Percentiles rank a stretch among this genome's conserved stretches.
Evolutionary conservation across 2,888 invertebrate species (phyloP).

Genomic region (Lissonota sp.): DNA sequence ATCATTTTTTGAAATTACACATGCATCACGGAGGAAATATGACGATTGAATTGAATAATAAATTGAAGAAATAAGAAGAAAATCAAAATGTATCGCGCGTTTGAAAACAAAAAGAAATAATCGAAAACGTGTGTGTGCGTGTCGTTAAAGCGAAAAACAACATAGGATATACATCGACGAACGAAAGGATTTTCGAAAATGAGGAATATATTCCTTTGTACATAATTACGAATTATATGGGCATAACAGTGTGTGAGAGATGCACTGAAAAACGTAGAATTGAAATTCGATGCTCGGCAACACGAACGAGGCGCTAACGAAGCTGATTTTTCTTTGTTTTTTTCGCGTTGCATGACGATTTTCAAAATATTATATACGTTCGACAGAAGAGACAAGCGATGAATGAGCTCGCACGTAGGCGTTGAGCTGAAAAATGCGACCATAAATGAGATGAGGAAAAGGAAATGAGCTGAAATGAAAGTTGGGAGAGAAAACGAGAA

Average conservation of each 20-base stretch:
- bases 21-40: not conserved
- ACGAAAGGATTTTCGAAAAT: constrained; percentile 40
- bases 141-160: constrained; percentile 37
- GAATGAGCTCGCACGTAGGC: constrained; percentile 9
- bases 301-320: not conserved
- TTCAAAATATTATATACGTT: constrained; percentile 17
- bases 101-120: constrained; percentile 6
- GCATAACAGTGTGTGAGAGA: constrained; percentile 33
- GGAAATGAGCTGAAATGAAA: constrained; percentile 61
- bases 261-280: constrained; percentile 55
- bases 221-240: constrained; percentile 70
- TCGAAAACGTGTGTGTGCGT: not conserved
- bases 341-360: constrained; percentile 1
- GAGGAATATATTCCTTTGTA: constrained; percentile 73
- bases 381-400: not conserved
- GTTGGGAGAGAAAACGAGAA: constrained; percentile 34
- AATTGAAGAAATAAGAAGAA: not conserved
- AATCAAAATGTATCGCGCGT: constrained; percentile 1
- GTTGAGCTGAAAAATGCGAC: not conserved
- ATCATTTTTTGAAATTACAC: constrained; percentile 66
- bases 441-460: not conserved
- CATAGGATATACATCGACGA: constrained; percentile 44
- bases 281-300: constrained; percentile 58
- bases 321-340: constrained; percentile 58
- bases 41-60: too few relatives aligned